Conservation (phyloP, 2,797 vertebrate species). For the Poeciliopsis paucimaculata region DNA sequence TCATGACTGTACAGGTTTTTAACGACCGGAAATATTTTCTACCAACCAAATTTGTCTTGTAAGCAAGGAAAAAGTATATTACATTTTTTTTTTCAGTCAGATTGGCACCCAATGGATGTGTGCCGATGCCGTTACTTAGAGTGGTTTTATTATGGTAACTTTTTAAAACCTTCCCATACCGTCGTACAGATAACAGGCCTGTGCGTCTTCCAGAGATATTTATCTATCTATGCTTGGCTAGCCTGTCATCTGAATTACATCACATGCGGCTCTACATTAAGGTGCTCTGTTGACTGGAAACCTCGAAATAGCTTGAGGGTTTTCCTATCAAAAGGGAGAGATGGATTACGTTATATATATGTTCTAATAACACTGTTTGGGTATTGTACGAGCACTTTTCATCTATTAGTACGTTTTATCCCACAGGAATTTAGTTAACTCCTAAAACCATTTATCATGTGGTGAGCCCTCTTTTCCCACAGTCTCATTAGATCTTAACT, state of each 20-base stretch:
- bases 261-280: background rate
- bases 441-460: slow-evolving; percentile 4
- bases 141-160: background rate
- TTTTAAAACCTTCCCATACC: background rate
- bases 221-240: background rate
- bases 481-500: slow-evolving; percentile 7
- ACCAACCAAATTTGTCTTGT: background rate
- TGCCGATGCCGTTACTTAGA: background rate
- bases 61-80: background rate
- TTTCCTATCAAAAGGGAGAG: slow-evolving; percentile 22
- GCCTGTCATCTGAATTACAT: slow-evolving; percentile 15
- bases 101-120: background rate
- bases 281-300: slow-evolving; percentile 28
- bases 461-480: background rate
- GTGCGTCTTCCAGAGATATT: background rate
- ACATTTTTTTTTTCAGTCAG: background rate
- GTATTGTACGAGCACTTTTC: background rate
- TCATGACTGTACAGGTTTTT: background rate
- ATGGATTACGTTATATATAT: slow-evolving; percentile 18
- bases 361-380: slow-evolving; percentile 11
- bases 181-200: background rate
- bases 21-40: background rate
- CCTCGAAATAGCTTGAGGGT: background rate
- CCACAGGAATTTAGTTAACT: slow-evolving; percentile 7
- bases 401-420: background rate